Evolutionary conservation across 2,113 vertebrate species (phyloP), one percentile per base, ranked within the genome.

Genomic region (Mormyrus lacerda): DNA sequence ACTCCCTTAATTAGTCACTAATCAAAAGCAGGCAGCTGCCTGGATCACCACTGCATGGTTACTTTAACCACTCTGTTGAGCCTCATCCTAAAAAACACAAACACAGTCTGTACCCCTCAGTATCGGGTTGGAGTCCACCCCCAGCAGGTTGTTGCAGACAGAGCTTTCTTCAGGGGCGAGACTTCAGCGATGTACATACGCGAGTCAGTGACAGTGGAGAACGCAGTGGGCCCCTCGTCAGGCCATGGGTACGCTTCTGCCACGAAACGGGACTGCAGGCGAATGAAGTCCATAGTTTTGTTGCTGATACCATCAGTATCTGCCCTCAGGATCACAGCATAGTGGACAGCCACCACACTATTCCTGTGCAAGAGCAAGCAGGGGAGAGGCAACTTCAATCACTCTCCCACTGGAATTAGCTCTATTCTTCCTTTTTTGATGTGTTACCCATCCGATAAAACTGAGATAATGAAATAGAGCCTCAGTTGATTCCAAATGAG

Each of bases 261-360:
- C 92, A 99, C 97, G 96, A 97, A 58, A n/a, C 2, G 55, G 21
- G 55, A 24, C 90, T 98, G 97, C 90, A 98, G 93, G 89, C 96
- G 97, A 88, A 99, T 96, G 91, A 97, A 94, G 93, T 98, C 96
- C 95, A 97, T 95, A 10, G 97, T 97, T 6, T 97, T 96, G 87
- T 91, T 95, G 93, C 95, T 97, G 92, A 97, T 96, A 45, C 95
- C 96, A 0, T 89, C 87, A 73, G 91, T 92, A 79, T 95, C 95
- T 89, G 96, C 97, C 90, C 94, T 94, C 94, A 99, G 96, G 0
- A 95, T 97, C 90, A 99, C 97, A 3, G 94, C 93, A 47, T 96
- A 99, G 86, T 95, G 94, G 91, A 97, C 97, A 88, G 97, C 90
- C 89, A 98, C 92, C 0, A 94, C 95, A 51, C 96, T 19, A 53